phyloP scores from a whole-genome alignment of 2,113 vertebrate species.

The Octodon degus region DNA sequence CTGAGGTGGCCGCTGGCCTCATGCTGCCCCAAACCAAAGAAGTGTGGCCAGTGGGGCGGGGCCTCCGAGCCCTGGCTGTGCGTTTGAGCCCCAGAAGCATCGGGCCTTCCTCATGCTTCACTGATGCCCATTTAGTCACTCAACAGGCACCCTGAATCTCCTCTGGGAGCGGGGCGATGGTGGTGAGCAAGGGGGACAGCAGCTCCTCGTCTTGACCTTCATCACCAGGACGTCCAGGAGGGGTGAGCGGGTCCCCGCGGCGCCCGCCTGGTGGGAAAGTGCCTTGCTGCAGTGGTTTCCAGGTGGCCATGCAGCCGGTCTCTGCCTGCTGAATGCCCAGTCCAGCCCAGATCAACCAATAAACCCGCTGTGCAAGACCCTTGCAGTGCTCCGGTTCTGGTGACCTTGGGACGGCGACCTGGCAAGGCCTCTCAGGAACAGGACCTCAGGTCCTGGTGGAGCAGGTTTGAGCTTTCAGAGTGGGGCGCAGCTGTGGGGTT shows the following conservation, averaged over 20 bases:
- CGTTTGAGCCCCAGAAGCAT: neutral
- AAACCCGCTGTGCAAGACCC: slow-evolving; percentile 56
- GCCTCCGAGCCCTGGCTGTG: neutral
- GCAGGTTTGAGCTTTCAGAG: neutral
- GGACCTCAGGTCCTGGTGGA: neutral
- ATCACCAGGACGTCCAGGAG: neutral
- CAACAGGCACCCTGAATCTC: slow-evolving; percentile 1
- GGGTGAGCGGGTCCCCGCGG: neutral
- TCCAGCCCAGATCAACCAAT: slow-evolving; percentile 47
- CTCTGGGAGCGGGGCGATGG: neutral
- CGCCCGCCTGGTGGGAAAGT: slow-evolving; percentile 14
- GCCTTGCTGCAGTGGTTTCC: slow-evolving; percentile 22
- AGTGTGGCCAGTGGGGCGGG: neutral
- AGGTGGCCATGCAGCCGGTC: neutral
- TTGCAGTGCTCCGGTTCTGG: neutral
- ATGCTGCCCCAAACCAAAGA: slow-evolving; percentile 31
- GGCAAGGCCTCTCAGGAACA: neutral
- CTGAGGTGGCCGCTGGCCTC: neutral
- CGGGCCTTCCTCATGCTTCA: neutral
- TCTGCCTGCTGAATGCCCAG: neutral
- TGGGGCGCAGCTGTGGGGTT: too few species aligned
- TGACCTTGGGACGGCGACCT: neutral
- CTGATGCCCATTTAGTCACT: neutral
- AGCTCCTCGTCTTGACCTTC: neutral
- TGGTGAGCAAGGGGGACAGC: neutral